These are phyloP conservation scores for Temnothorax unifasciatus DNA, from an alignment of 2,888 invertebrate genomes.

Conservation along the genomic window DNA sequence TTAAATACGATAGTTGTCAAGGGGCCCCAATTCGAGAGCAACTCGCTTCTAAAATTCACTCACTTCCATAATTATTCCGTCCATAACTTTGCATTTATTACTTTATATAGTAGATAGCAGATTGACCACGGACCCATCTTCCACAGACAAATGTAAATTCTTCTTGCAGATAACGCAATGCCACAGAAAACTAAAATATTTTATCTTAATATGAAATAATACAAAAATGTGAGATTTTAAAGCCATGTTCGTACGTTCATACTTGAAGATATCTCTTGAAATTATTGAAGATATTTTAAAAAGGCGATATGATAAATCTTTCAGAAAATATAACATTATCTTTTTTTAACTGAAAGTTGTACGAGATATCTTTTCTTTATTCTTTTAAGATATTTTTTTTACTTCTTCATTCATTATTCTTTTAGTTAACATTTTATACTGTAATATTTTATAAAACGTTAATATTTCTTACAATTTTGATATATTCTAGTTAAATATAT, in stretches of 20 bases:
- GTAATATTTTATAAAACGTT: not conserved
- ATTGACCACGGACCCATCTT: constrained; percentile 48
- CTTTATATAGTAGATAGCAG: constrained; percentile 61
- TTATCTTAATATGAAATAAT: not conserved
- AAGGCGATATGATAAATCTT: not conserved
- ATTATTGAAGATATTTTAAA: not conserved
- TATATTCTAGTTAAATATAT: constrained; percentile 9
- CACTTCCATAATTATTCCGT: constrained; percentile 76
- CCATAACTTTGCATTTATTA: constrained; percentile 80
- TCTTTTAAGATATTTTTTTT: not conserved
- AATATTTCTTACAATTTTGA: not conserved
- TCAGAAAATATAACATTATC: not conserved
- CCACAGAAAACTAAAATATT: not conserved
- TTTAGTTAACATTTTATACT: not conserved
- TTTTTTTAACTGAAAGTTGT: not conserved
- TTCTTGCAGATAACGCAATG: not conserved
- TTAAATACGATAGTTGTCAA: constrained; percentile 62
- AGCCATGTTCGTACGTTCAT: not conserved
- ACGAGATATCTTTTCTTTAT: not conserved
- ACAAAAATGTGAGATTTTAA: not conserved
- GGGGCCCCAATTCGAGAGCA: constrained; percentile 67
- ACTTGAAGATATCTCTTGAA: not conserved
- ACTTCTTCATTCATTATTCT: not conserved
- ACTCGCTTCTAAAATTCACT: constrained; percentile 68
- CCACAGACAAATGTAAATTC: not conserved